Percentiles rank a stretch among this genome's conserved stretches.
These are phyloP conservation scores for Toxonevra muliebris DNA, from an alignment of 2,888 invertebrate genomes.

Conservation along the genomic window DNA sequence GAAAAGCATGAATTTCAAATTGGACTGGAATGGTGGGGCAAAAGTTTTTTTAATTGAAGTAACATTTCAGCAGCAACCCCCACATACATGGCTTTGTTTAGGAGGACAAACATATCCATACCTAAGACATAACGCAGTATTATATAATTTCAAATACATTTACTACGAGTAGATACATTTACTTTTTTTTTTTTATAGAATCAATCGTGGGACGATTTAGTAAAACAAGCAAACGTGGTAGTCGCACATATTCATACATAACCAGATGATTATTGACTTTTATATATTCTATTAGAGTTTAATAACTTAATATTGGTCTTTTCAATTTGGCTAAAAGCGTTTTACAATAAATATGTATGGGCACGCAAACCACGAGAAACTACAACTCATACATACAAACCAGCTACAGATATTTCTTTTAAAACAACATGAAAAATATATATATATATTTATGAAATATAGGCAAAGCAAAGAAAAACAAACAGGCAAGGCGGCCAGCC, in stretches of 20 bases:
- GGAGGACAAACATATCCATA: neutral
- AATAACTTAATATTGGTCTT: neutral
- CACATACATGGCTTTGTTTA: too few species aligned
- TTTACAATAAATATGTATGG: constrained; percentile 12
- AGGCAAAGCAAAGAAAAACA: too few species aligned
- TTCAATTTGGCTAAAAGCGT: constrained; percentile 26
- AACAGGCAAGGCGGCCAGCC: too few species aligned
- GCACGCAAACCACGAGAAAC: constrained; percentile 3
- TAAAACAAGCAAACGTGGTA: too few species aligned
- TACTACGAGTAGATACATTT: neutral
- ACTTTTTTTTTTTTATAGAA: neutral
- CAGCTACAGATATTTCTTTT: too few species aligned
- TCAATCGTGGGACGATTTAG: too few species aligned
- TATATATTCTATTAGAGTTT: too few species aligned
- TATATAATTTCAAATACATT: neutral
- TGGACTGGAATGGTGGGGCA: neutral
- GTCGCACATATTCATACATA: too few species aligned
- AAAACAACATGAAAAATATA: too few species aligned
- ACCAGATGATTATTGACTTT: too few species aligned
- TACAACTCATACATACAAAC: too few species aligned
- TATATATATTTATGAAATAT: too few species aligned
- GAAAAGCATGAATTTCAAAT: neutral
- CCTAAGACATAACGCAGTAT: neutral
- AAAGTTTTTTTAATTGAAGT: neutral
- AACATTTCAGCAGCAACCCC: neutral